Evolutionary conservation across 2,113 vertebrate species (phyloP).

Genomic region (Chrysochloris asiatica): DNA sequence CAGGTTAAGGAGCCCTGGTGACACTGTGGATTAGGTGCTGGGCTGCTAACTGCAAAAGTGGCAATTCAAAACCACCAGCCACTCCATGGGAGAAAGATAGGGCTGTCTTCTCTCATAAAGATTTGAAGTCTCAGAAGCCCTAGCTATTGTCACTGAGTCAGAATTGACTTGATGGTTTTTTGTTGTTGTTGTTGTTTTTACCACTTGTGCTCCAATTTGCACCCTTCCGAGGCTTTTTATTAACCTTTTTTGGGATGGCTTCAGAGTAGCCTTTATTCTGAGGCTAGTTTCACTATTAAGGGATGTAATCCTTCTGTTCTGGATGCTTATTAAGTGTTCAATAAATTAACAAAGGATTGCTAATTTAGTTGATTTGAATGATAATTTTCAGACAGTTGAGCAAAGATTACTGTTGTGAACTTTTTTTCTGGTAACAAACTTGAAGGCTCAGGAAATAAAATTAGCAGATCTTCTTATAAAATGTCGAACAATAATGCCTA

Average conservation of each 20-base stretch:
- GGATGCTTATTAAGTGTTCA: not conserved
- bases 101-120: no score
- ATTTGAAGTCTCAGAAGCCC: no score
- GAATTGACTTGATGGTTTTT: no score
- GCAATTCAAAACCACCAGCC: no score
- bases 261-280: not conserved
- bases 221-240: not conserved
- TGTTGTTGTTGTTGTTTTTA: no score
- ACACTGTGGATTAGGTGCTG: no score
- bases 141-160: no score
- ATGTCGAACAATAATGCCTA: not conserved
- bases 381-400: slow-evolving; percentile 17
- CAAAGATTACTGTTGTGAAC: not conserved
- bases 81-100: no score
- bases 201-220: not conserved
- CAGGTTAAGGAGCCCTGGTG: no score
- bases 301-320: not conserved
- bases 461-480: slow-evolving; percentile 45
- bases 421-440: slow-evolving; percentile 38
- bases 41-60: no score
- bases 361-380: not conserved
- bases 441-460: slow-evolving; percentile 38
- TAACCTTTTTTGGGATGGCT: not conserved
- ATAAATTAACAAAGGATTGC: slow-evolving; percentile 30
- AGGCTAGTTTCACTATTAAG: not conserved